Percentiles rank a stretch among this genome's conserved stretches.
phyloP scores from a whole-genome alignment of 2,888 invertebrate species.

The Mongoloraphidia duomilia region DNA sequence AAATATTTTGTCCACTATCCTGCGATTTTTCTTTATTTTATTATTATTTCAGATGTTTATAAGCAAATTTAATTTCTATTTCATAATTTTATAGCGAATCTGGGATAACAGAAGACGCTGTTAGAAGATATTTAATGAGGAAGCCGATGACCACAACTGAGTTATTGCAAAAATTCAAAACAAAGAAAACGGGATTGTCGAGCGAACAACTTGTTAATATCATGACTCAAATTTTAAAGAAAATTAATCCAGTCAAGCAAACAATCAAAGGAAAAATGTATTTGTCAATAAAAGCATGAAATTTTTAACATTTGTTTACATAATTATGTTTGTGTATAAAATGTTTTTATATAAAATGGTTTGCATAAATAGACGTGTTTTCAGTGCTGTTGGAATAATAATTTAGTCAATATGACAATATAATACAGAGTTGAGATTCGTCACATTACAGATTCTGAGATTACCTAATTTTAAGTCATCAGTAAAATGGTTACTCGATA shows the following conservation, averaged over 20 bases:
- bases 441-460: too few relatives aligned
- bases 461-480: too few relatives aligned
- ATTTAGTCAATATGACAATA: too few relatives aligned
- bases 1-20: too few relatives aligned
- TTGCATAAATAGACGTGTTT: too few relatives aligned
- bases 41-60: background rate
- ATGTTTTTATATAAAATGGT: too few relatives aligned
- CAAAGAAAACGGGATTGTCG: constrained; percentile 79
- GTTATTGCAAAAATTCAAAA: constrained; percentile 86
- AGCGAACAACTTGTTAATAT: constrained; percentile 84
- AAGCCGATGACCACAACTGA: constrained; percentile 98
- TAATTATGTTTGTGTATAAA: background rate
- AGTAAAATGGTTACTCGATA: too few relatives aligned
- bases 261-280: constrained; percentile 91
- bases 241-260: constrained; percentile 85
- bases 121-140: constrained; percentile 82
- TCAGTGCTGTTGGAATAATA: too few relatives aligned
- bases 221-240: constrained; percentile 88
- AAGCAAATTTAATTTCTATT: background rate
- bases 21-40: too few relatives aligned
- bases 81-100: constrained; percentile 45
- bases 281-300: constrained; percentile 61
- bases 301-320: constrained; percentile 2
- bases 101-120: constrained; percentile 88
- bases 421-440: too few relatives aligned